Evolutionary conservation across 2,888 invertebrate genomes (phyloP).

Genomic region (Brachyopa scutellaris): DNA sequence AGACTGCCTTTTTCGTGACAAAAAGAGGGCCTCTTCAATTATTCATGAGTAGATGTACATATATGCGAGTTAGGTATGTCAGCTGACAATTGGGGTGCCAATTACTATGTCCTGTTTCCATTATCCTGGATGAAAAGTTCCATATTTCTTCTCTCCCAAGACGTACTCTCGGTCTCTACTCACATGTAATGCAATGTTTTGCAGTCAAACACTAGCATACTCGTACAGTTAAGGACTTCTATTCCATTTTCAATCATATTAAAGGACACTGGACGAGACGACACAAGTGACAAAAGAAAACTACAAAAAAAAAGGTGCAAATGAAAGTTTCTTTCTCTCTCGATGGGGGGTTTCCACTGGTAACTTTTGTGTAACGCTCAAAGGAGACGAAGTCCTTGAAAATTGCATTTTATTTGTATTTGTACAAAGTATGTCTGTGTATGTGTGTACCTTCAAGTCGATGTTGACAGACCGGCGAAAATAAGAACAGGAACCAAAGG

Average conservation of each 20-base stretch:
- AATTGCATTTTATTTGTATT: constrained; percentile 12
- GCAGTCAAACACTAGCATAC: constrained; percentile 22
- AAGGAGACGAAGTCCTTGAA: constrained; percentile 50
- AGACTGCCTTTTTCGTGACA: background rate
- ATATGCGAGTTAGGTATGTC: background rate
- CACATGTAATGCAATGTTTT: constrained; percentile 12
- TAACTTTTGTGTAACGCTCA: background rate
- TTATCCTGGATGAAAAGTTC: constrained; percentile 52
- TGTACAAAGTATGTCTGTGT: too few relatives aligned
- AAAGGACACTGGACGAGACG: constrained; percentile 27
- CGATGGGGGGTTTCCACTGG: constrained; percentile 24
- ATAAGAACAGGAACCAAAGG: too few relatives aligned
- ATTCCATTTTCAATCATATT: background rate
- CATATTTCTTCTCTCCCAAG: constrained; percentile 59
- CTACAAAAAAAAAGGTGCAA: constrained; percentile 44
- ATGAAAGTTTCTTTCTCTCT: constrained; percentile 46
- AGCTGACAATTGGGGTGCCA: constrained; percentile 49
- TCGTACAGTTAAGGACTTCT: background rate
- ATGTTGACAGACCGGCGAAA: constrained; percentile 7
- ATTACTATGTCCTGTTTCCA: constrained; percentile 53
- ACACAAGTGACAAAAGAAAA: background rate
- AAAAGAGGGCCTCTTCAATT: constrained; percentile 58
- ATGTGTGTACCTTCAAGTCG: background rate
- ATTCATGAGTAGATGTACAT: constrained; percentile 55
- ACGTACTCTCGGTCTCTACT: constrained; percentile 8